Percentiles rank a stretch among this genome's conserved stretches.
phyloP scores from a whole-genome alignment of 2,797 vertebrate genomes.

The Poeciliopsis turneri region DNA sequence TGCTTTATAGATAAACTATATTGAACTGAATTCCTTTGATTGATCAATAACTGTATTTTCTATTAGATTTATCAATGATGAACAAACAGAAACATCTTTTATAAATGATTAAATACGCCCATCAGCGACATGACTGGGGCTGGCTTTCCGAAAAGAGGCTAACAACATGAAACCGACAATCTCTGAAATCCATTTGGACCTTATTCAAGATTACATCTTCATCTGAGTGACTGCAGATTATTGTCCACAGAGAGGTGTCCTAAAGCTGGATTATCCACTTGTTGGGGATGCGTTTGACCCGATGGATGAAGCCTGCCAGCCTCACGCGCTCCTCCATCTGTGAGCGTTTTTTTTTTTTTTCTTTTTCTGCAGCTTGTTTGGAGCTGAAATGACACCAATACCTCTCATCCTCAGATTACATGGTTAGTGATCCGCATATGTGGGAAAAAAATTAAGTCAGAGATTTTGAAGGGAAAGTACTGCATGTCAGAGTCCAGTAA shows the following conservation, averaged over 20 bases:
- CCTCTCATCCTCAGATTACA: slow-evolving; percentile 76
- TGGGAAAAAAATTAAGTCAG: slow-evolving; percentile 49
- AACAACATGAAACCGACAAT: slow-evolving; percentile 73
- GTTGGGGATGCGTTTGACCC: slow-evolving; percentile 76
- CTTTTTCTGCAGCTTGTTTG: slow-evolving; percentile 32
- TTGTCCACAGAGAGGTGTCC: slow-evolving; percentile 80
- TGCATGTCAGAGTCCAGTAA: slow-evolving; percentile 10
- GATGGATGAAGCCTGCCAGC: slow-evolving; percentile 65
- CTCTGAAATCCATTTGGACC: slow-evolving; percentile 79
- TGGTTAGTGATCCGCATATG: slow-evolving; percentile 65
- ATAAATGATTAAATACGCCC: no score
- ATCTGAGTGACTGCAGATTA: slow-evolving; percentile 80
- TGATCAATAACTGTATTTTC: background rate
- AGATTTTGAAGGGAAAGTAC: slow-evolving; percentile 39
- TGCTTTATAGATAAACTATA: background rate
- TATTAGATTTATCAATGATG: background rate
- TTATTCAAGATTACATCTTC: slow-evolving; percentile 76
- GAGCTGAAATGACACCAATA: slow-evolving; percentile 72
- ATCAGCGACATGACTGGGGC: slow-evolving; percentile 19
- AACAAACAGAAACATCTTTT: background rate
- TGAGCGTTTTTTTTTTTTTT: slow-evolving; percentile 68
- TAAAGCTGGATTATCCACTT: slow-evolving; percentile 82
- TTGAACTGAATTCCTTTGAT: background rate
- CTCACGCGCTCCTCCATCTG: slow-evolving; percentile 75
- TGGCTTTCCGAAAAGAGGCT: slow-evolving; percentile 72